Evolutionary conservation across 1,140 invertebrate species (phyloP).

Genomic region (Trinorchestia longiramus): DNA sequence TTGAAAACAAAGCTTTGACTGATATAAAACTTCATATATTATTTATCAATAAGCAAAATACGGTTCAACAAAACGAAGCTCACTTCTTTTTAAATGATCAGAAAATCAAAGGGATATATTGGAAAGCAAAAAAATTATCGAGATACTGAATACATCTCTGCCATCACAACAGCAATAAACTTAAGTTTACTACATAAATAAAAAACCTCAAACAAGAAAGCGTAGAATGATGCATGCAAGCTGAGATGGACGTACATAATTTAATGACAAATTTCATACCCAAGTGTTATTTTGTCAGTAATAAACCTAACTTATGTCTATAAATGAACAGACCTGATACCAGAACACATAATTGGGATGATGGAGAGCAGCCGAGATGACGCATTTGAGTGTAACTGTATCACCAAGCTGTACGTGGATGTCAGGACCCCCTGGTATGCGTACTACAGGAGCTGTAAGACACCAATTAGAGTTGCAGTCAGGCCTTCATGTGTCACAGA

Average conservation of each 20-base stretch:
- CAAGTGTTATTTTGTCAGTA: background rate
- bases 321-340: constrained; percentile 73
- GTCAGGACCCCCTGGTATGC: constrained; percentile 79
- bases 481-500: background rate
- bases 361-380: constrained; percentile 80
- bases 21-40: too few species aligned
- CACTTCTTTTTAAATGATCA: too few species aligned
- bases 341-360: constrained; percentile 83
- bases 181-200: background rate
- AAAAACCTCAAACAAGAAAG: background rate
- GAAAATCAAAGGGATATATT: background rate
- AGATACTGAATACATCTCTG: background rate
- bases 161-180: background rate
- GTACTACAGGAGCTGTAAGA: constrained; percentile 59
- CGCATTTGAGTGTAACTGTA: constrained; percentile 79
- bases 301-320: background rate
- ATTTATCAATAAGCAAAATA: too few species aligned
- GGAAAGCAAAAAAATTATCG: background rate
- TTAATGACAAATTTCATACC: background rate
- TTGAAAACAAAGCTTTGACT: too few species aligned
- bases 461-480: background rate
- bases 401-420: constrained; percentile 79
- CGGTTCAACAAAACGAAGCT: too few species aligned
- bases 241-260: background rate
- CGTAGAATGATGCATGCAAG: background rate